Base-by-base conservation (phyloP, 2,888 invertebrate genomes). In the Actias luna region DNA sequence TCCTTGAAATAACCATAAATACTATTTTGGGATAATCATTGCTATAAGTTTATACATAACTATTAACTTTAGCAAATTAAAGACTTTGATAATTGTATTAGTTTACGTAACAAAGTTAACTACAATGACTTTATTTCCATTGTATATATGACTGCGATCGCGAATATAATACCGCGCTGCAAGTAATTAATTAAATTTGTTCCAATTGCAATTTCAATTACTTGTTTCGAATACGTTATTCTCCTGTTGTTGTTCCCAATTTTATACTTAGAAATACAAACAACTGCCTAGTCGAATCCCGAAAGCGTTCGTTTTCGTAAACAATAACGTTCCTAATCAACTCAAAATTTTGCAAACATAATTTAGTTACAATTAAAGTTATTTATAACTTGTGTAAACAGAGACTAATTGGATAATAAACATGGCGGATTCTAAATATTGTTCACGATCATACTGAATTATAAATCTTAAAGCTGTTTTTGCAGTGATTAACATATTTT, bases 361-460 rank as follows among this genome's bases (percentile, higher is more conserved):
- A 62, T 58, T 62, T 58, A 62, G 39, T 39, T 57, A 57, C 65
- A 59, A 62, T 62, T 63, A 62, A 63, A 64, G 63, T 64, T 70
- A 70, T 72, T 71, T 65, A 68, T 62, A 58, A 39, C 58, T 65
- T 60, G 61, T 65, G 71, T 69, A 75, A 76, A 74, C 70, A 75
- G 58, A 64, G 63, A 59, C 69, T 81, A 83, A 83, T 82, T 82
- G 77, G 71, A 69, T 74, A 69, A 77, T 76, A 74, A 79, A 76
- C 68, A 77, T 72, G 65, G 33, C 35, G 35, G 58, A 42, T 42
- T 63, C 33, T 61, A 60, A 22, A 16, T 42, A 62, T 50, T 62
- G 58, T 39, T 59, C 18, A 18, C 46, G 59, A 58, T 60, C 14
- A 46, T 0, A 58, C 22, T 27, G 46, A 61, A 29, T n/a, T 29